Evolutionary conservation across 2,113 vertebrate species (phyloP), one percentile per base, ranked within the genome.

Genomic region (Sebastes schlegelii): DNA sequence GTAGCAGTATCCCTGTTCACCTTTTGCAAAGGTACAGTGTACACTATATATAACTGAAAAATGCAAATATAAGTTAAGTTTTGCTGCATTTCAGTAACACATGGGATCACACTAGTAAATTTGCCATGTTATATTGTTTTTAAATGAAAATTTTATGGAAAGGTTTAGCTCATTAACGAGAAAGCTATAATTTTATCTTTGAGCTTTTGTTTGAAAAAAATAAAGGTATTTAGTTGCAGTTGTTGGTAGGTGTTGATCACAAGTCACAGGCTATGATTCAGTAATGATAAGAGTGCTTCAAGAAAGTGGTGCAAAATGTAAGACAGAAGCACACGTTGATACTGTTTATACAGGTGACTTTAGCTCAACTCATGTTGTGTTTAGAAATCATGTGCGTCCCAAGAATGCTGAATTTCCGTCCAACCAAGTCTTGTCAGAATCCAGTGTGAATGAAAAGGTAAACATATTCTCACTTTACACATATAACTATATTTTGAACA

Each of bases 301-400:
- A 21, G 9, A 82, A 73, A 64, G n/a, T 52, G 10, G 0, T 73
- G 5, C 48, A 68, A 57, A 57, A 51, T 26, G n/a, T 65, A 19
- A 21, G 19, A 51, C 48, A 67, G 4, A 69, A 55, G 19, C n/a
- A 14, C 0, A 71, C 6, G 57, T 9, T 51, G 1, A 19, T 78
- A 2, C 1, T 67, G 3, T 58, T 26, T n/a, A 6, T 54, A 76
- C 6, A 51, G 0, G 3, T 54, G 3, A 5, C 12, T 46, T 69
- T 42, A 34, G 70, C 12, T 48, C 14, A 12, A 43, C 17, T 26
- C 10, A 40, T 85, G 60, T 80, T 72, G 16, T 1, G 7, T 92
- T 57, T 77, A 96, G 95, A 82, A 94, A 90, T 86, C 92, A 88
- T 4, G 2, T 85, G 2, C 86, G 54, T 14, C 60, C 77, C 23